These are phyloP conservation scores for Radopholus similis DNA, from an alignment of 1,140 invertebrate genomes.

Conservation along the genomic window DNA sequence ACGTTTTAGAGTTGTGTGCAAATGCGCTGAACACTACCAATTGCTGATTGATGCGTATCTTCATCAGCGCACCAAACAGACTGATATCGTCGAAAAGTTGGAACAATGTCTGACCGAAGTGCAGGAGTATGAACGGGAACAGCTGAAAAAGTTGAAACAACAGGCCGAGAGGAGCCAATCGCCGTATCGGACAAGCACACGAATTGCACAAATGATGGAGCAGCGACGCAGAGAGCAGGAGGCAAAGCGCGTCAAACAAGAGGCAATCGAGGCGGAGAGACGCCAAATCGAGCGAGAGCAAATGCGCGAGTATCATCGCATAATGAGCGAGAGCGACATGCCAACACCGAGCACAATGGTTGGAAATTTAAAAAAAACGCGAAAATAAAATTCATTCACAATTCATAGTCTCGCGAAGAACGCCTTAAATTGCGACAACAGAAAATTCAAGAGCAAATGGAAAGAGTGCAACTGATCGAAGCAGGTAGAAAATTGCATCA, in stretches of 20 bases:
- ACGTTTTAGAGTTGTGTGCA: background rate
- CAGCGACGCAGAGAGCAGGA: background rate
- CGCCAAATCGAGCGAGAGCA: no score
- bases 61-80: background rate
- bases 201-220: background rate
- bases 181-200: background rate
- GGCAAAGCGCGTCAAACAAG: background rate
- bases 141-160: background rate
- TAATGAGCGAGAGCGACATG: background rate
- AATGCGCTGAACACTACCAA: background rate
- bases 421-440: constrained; percentile 12
- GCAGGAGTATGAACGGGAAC: constrained; percentile 3
- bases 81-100: background rate
- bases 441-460: constrained; percentile 2
- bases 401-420: constrained; percentile 21
- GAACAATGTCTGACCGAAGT: constrained; percentile 5
- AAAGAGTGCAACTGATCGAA: background rate
- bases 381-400: background rate
- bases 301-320: background rate
- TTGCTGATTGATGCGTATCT: background rate
- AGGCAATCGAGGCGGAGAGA: background rate
- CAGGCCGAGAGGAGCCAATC: background rate
- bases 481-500: constrained; percentile 1
- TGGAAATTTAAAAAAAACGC: background rate
- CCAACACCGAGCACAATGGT: background rate